These are phyloP conservation scores for Luehdorfia chinensis DNA, from an alignment of 1,140 invertebrate genomes.

Conservation along the genomic window DNA sequence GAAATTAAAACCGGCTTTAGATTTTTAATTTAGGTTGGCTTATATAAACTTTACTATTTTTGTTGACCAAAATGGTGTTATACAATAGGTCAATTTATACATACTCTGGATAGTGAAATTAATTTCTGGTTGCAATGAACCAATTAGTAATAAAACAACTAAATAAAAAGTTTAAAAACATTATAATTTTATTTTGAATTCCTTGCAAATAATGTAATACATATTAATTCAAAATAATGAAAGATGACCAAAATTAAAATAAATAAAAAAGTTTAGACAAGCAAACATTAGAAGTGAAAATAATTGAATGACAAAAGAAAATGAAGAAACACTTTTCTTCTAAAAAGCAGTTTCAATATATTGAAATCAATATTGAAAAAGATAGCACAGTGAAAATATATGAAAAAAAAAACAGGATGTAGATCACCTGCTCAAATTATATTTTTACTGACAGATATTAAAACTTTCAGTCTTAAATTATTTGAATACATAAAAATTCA, in stretches of 20 bases:
- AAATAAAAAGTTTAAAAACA: constrained; percentile 21
- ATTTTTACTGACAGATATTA: constrained; percentile 18
- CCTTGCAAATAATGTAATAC: constrained; percentile 22
- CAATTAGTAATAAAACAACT: too few relatives aligned
- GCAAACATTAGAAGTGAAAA: constrained; percentile 28
- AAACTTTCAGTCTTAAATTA: not conserved
- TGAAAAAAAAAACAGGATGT: constrained; percentile 22
- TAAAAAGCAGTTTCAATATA: constrained; percentile 47
- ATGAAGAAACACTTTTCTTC: constrained; percentile 51
- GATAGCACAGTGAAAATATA: constrained; percentile 18
- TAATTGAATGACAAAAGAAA: constrained; percentile 24
- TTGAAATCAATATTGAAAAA: constrained; percentile 24
- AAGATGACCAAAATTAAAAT: constrained; percentile 21
- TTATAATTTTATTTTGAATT: constrained; percentile 23
- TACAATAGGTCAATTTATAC: too few relatives aligned
- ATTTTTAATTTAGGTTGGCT: too few relatives aligned
- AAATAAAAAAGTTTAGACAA: constrained; percentile 23
- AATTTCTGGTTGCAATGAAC: too few relatives aligned
- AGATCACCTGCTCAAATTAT: constrained; percentile 25
- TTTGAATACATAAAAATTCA: too few relatives aligned
- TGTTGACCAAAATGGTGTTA: too few relatives aligned
- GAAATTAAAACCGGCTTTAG: too few relatives aligned
- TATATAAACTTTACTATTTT: too few relatives aligned
- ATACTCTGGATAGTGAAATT: too few relatives aligned
- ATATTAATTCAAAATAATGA: constrained; percentile 19